Evolutionary conservation across 2,113 vertebrate species (phyloP).

Genomic region (Rhea americana): DNA sequence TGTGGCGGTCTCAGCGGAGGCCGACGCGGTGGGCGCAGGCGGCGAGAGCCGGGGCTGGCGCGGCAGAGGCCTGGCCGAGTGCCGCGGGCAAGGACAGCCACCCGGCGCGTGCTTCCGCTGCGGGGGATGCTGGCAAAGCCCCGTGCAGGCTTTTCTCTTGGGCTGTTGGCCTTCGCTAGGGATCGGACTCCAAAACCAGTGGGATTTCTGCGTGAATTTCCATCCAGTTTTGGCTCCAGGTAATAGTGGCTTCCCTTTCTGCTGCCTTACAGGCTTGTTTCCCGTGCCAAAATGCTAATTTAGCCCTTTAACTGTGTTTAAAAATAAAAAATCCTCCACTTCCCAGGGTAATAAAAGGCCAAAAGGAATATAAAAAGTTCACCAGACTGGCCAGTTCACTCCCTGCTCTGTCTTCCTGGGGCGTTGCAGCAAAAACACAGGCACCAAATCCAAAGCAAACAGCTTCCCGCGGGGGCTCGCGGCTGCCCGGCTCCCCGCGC

Average conservation of each 20-base stretch:
- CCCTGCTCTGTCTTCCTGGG: conserved; percentile 56
- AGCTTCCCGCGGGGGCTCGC: neutral
- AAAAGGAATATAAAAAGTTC: conserved; percentile 69
- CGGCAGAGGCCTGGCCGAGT: neutral
- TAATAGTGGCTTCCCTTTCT: conserved; percentile 32
- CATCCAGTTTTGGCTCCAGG: conserved; percentile 45
- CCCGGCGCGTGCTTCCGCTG: neutral
- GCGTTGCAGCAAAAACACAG: conserved; percentile 59
- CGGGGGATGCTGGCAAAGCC: neutral
- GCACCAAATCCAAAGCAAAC: conserved; percentile 63
- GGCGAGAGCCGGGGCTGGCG: neutral
- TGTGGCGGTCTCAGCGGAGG: neutral
- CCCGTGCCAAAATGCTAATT: conserved; percentile 64
- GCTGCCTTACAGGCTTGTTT: conserved; percentile 24
- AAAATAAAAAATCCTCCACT: conserved; percentile 60
- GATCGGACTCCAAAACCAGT: neutral
- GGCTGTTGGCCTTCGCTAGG: neutral
- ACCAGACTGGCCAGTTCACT: conserved; percentile 67
- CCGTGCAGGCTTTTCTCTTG: neutral
- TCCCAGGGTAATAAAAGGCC: conserved; percentile 64
- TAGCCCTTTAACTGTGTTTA: conserved; percentile 62
- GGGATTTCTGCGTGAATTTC: conserved; percentile 41
- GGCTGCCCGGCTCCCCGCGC: neutral
- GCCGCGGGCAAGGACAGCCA: neutral
- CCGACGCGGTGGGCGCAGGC: neutral